Evolutionary conservation across 2,888 invertebrate species (phyloP), one percentile per base, ranked within the genome.

Genomic region (Melinaea menophilus): DNA sequence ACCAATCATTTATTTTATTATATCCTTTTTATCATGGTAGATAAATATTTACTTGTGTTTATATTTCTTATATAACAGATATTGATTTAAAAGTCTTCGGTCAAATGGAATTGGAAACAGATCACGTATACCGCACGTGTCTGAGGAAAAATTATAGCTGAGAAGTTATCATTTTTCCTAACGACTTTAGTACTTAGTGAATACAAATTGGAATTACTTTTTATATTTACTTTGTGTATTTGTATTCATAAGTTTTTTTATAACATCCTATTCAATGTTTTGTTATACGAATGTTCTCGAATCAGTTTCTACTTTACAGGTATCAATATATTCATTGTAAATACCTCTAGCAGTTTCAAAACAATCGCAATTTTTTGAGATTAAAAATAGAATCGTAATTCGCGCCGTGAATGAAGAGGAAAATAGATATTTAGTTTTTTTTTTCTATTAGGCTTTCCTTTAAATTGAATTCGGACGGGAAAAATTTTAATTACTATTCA

Each of bases 401-500:
- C 22, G 31, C 7, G 11, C 31, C 31, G 1, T 7, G 31, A 31
- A 51, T 31, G 11, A 51, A 51, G 51, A 51, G 22, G 31, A 31
- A 51, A 31, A 22, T 51, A 51, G 51, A 31, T 51, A 51, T 51
- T 51, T 51, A 51, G 31, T 31, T 7, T 11, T 41, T 41, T n/a
- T 51, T 51, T 48, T 51, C 31, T 51, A 51, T 51, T 51, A 51
- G 9, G 51, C 5, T 31, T 51, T 51, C 51, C 4, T 4, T 51
- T 51, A 22, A 51, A 51, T 51, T 51, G 31, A 51, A 51, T 51
- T 51, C 51, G 51, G 51, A 51, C 31, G 51, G 31, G 51, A 51
- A 51, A 51, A 51, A 51, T 51, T 51, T 51, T 51, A 51, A 51
- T 51, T 51, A 51, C 51, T 51, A 51, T 51, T 51, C 51, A 51